phyloP scores from a whole-genome alignment of 2,113 vertebrate genomes.

The Kryptolebias marmoratus region DNA sequence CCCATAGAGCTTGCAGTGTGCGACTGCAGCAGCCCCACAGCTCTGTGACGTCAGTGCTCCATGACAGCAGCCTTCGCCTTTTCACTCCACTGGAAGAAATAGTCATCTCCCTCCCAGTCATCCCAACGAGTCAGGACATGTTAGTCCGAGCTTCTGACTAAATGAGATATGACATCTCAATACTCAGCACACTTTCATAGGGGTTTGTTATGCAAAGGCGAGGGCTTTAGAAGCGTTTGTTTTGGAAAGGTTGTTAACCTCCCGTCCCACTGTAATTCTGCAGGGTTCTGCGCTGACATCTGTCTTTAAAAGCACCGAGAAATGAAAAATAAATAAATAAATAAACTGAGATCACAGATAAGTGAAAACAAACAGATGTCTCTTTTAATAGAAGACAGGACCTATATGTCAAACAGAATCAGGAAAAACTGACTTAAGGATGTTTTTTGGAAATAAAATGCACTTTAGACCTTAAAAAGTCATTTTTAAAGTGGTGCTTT shows the following conservation, averaged over 20 bases:
- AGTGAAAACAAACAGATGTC: background rate
- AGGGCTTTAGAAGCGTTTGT: constrained; percentile 45
- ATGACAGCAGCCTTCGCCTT: constrained; percentile 54
- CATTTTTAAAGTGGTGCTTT: background rate
- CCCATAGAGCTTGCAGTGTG: constrained; percentile 39
- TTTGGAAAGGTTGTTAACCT: constrained; percentile 47
- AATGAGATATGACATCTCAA: constrained; percentile 73
- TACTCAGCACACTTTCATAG: constrained; percentile 65
- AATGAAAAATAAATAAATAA: background rate
- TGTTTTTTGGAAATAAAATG: background rate
- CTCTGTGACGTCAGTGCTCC: constrained; percentile 49
- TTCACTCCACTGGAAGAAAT: constrained; percentile 64
- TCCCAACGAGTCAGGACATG: constrained; percentile 71
- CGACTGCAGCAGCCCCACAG: constrained; percentile 27
- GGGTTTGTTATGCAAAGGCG: constrained; percentile 53
- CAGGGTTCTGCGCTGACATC: constrained; percentile 1
- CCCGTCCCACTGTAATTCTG: constrained; percentile 20
- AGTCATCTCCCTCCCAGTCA: constrained; percentile 72
- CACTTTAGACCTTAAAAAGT: background rate
- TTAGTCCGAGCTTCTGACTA: constrained; percentile 65
- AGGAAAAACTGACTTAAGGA: background rate
- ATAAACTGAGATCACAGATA: background rate
- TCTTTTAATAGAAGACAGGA: background rate
- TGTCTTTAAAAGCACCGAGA: background rate
- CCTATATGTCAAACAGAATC: background rate